A percentile compares a stretch with the other conserved stretches of the same genome.
phyloP scores from a whole-genome alignment of 2,888 invertebrate species.

The Nymphalis polychloros region DNA sequence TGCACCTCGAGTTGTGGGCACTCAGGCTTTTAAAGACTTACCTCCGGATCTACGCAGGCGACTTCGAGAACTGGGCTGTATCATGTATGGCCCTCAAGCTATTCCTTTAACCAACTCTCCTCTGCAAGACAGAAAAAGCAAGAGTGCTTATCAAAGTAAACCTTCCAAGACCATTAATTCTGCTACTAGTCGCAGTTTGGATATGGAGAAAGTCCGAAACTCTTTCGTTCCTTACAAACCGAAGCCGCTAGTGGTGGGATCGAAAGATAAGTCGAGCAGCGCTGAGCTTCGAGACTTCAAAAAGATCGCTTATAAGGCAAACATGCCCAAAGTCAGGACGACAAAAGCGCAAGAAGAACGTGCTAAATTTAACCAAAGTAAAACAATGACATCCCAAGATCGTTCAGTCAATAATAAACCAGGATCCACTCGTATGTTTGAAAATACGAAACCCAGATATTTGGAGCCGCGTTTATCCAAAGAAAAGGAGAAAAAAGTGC shows the following conservation, averaged over 20 bases:
- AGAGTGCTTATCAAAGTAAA: constrained; percentile 41
- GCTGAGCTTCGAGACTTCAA: constrained; percentile 47
- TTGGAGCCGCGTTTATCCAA: constrained; percentile 77
- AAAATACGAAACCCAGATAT: constrained; percentile 82
- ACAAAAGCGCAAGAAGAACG: constrained; percentile 73
- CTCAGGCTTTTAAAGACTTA: constrained; percentile 63
- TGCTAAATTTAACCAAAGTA: constrained; percentile 64
- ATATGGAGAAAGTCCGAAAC: constrained; percentile 65
- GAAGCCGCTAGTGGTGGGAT: constrained; percentile 48
- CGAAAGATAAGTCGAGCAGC: constrained; percentile 46
- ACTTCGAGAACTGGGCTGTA: constrained; percentile 63
- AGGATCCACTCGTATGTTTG: constrained; percentile 48
- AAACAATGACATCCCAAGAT: constrained; percentile 55
- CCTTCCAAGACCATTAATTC: constrained; percentile 39
- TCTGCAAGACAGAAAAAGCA: constrained; percentile 47
- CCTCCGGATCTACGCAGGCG: constrained; percentile 62
- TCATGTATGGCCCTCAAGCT: constrained; percentile 54
- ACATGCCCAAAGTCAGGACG: constrained; percentile 60
- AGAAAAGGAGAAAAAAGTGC: constrained; percentile 48
- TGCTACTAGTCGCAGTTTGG: constrained; percentile 48
- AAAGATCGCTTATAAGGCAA: constrained; percentile 38
- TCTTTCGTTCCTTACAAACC: constrained; percentile 64
- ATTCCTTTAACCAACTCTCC: constrained; percentile 41
- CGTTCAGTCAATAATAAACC: constrained; percentile 39
- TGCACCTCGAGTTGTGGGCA: constrained; percentile 58